Evolutionary conservation across 2,113 vertebrate species (phyloP).

Genomic region (Rhabdornis inornatus): DNA sequence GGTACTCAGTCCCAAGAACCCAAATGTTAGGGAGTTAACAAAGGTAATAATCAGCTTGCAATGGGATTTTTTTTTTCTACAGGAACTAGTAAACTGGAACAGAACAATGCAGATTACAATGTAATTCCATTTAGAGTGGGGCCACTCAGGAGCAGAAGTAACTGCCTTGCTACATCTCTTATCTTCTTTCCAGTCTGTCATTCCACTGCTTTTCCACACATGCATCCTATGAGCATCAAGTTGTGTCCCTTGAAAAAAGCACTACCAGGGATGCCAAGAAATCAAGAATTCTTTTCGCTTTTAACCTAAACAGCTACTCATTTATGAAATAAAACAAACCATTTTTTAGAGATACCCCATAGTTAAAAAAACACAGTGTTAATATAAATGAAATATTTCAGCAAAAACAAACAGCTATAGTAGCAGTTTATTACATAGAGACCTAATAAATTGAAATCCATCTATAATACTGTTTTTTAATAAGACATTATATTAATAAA

Average conservation of each 20-base stretch:
- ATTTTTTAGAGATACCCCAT: fast-evolving
- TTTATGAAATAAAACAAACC: not conserved
- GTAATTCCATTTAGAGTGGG: not conserved
- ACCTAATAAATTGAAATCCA: not conserved
- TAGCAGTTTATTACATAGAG: not conserved
- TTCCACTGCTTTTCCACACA: not conserved
- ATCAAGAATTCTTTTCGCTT: not conserved
- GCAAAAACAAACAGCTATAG: not conserved
- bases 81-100: not conserved
- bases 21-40: not conserved
- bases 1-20: not conserved
- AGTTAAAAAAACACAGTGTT: not conserved
- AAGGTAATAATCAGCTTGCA: not conserved
- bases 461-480: not conserved
- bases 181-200: not conserved
- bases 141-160: not conserved
- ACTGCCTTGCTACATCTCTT: not conserved
- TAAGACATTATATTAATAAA: not conserved
- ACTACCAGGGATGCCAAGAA: not conserved
- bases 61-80: not conserved
- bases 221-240: not conserved
- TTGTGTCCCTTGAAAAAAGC: not conserved
- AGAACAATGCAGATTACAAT: not conserved
- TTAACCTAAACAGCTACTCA: not conserved
- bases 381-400: not conserved